These are phyloP conservation scores for Phrynosoma platyrhinos DNA, from an alignment of 2,113 vertebrate genomes.

Conservation along the genomic window DNA sequence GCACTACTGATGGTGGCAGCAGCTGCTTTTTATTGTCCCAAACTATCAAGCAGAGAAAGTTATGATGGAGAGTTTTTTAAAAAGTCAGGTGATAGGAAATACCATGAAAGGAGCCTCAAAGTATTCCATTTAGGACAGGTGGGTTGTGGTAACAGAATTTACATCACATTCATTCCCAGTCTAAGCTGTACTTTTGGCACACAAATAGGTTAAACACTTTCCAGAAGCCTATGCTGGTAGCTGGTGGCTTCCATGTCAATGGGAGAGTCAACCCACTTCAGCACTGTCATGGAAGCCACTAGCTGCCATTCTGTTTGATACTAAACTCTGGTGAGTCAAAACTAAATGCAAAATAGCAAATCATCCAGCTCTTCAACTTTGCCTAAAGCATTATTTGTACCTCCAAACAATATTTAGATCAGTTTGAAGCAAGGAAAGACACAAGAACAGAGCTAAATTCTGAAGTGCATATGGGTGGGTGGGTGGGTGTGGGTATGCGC, in stretches of 20 bases:
- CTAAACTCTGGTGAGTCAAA: not conserved
- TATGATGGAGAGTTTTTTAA: not conserved
- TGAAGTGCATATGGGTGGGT: not conserved
- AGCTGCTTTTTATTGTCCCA: not conserved
- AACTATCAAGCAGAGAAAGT: not conserved
- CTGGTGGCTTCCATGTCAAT: no score
- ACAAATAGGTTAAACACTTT: not conserved
- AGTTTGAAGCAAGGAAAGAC: not conserved
- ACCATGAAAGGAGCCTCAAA: not conserved
- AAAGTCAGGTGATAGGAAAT: not conserved
- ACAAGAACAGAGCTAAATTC: not conserved
- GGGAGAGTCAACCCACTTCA: no score
- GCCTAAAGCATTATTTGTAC: not conserved
- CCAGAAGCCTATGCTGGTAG: no score
- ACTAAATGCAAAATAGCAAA: not conserved
- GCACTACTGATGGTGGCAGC: no score
- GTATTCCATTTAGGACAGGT: not conserved
- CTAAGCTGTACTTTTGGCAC: not conserved
- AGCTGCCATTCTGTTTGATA: not conserved
- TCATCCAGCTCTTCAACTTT: not conserved
- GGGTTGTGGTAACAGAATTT: no score
- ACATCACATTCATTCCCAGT: not conserved
- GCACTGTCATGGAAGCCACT: no score
- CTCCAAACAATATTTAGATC: not conserved
- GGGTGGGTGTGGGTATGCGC: no score